Evolutionary conservation across 92 coral and sea anemone genomes (phyloP).

Genomic region (Porites divaricata): DNA sequence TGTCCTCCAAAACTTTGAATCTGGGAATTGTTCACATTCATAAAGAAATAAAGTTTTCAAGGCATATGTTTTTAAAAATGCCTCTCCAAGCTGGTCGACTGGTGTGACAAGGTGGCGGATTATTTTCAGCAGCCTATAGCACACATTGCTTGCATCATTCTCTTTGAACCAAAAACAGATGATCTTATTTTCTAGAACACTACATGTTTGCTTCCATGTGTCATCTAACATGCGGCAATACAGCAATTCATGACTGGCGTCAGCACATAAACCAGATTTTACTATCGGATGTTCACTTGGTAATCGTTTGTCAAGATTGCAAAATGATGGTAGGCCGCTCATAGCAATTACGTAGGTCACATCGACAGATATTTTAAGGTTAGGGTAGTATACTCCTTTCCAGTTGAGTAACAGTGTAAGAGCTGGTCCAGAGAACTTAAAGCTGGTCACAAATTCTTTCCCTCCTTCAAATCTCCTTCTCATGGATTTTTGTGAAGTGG

Average conservation of each 20-base stretch:
- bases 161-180: constrained; percentile 26
- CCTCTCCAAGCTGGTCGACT: constrained; percentile 42
- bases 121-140: constrained; percentile 40
- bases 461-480: constrained; percentile 16
- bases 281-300: constrained; percentile 18
- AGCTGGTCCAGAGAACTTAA: constrained; percentile 38
- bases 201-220: constrained; percentile 37
- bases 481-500: constrained; percentile 31
- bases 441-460: neutral
- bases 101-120: constrained; percentile 34
- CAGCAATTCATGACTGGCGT: constrained; percentile 28
- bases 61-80: constrained; percentile 40
- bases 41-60: constrained; percentile 35
- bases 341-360: constrained; percentile 31
- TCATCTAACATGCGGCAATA: constrained; percentile 39
- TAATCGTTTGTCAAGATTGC: constrained; percentile 38
- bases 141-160: constrained; percentile 28
- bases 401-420: constrained; percentile 35
- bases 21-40: constrained; percentile 38
- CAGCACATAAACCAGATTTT: constrained; percentile 3
- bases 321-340: constrained; percentile 29
- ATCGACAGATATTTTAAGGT: constrained; percentile 36
- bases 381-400: constrained; percentile 41
- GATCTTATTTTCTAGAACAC: constrained; percentile 26
- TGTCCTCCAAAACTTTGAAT: constrained; percentile 25